phyloP scores from a whole-genome alignment of 2,113 vertebrate species.

The Ornithorhynchus anatinus region DNA sequence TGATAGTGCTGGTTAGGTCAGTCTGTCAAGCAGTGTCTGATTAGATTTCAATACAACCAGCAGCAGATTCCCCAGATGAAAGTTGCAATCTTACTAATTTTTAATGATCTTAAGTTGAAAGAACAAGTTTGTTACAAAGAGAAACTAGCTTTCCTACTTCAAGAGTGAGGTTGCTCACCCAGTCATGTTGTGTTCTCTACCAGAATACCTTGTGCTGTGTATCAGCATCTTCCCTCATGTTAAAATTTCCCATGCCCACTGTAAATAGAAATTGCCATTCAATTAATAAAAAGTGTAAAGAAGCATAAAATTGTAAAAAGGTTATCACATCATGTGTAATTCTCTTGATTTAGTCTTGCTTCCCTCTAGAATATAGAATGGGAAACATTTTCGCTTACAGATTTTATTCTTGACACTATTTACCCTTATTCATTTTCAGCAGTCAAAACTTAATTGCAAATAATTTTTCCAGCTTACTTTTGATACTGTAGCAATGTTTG shows the following conservation, averaged over 20 bases:
- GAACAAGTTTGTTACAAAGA: neutral
- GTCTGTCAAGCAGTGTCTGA: slow-evolving; percentile 1
- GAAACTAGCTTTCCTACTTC: neutral
- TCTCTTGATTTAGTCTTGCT: slow-evolving; percentile 51
- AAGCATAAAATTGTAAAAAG: slow-evolving; percentile 52
- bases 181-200: slow-evolving; percentile 3
- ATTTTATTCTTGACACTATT: slow-evolving; percentile 32
- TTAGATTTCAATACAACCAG: slow-evolving; percentile 26
- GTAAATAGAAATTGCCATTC: slow-evolving; percentile 58
- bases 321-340: slow-evolving; percentile 41
- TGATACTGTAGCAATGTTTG: neutral
- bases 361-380: slow-evolving; percentile 44
- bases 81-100: slow-evolving; percentile 22
- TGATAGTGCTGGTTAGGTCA: slow-evolving; percentile 20
- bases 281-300: slow-evolving; percentile 62
- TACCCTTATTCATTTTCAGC: slow-evolving; percentile 19
- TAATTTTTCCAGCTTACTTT: slow-evolving; percentile 1
- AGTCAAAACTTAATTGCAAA: slow-evolving; percentile 18
- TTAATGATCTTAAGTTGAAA: slow-evolving; percentile 23
- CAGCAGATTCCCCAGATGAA: slow-evolving; percentile 21
- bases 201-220: neutral
- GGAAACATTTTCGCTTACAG: slow-evolving; percentile 50
- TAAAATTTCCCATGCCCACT: slow-evolving; percentile 32
- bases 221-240: slow-evolving; percentile 17
- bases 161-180: slow-evolving; percentile 8